phyloP scores from a whole-genome alignment of 2,888 invertebrate species.

The Drepana falcataria region DNA sequence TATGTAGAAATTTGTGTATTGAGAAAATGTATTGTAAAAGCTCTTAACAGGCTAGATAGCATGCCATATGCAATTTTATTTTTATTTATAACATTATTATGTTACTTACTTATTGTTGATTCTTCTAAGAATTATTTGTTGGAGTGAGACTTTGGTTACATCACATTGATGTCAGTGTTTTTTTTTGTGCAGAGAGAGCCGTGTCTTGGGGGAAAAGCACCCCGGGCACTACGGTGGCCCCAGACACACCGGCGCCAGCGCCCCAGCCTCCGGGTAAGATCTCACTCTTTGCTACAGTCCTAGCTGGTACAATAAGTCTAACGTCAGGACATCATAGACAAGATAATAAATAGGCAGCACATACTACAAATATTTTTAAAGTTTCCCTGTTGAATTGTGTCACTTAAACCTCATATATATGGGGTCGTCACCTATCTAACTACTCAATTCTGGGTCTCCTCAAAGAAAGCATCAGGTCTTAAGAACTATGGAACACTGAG shows the following conservation, averaged over 20 bases:
- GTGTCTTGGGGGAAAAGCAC: slow-evolving; percentile 77
- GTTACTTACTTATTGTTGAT: too few species aligned
- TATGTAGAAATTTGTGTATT: too few species aligned
- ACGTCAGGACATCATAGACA: background rate
- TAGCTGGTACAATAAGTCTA: background rate
- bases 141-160: background rate
- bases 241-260: slow-evolving; percentile 73
- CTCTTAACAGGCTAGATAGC: too few species aligned
- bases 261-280: slow-evolving; percentile 73
- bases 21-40: too few species aligned
- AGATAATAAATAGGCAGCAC: background rate
- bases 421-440: background rate
- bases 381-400: too few species aligned
- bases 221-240: slow-evolving; percentile 79
- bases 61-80: too few species aligned
- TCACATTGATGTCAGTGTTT: background rate
- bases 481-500: background rate
- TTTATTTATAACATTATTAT: too few species aligned
- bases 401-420: background rate
- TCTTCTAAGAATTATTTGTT: too few species aligned
- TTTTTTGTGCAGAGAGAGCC: slow-evolving; percentile 57
- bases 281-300: background rate
- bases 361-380: too few species aligned
- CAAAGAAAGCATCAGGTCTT: background rate
- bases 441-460: background rate